phyloP scores from a whole-genome alignment of 2,113 vertebrate genomes.

The Meles meles region DNA sequence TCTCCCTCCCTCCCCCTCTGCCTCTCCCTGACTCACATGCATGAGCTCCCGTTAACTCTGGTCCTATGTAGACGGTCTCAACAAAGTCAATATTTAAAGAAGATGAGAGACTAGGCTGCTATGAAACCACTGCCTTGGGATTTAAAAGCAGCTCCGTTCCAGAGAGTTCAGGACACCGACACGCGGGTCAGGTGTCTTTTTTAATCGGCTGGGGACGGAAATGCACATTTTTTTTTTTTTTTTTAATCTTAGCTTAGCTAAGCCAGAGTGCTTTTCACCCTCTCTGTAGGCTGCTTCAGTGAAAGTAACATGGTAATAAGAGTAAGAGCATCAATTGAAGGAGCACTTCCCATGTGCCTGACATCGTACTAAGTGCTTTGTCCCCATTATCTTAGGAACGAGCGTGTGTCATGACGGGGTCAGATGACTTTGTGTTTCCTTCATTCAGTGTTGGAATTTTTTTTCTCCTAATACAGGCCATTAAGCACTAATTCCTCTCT shows the following conservation, averaged over 20 bases:
- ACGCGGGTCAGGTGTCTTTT: neutral
- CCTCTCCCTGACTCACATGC: neutral
- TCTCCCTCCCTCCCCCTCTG: neutral
- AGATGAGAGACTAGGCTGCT: neutral
- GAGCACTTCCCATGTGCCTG: neutral
- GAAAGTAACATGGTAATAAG: neutral
- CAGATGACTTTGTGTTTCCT: too few species aligned
- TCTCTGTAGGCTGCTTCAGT: neutral
- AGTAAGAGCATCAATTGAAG: neutral
- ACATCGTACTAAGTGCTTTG: neutral
- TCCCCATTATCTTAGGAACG: neutral
- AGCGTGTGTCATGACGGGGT: too few species aligned
- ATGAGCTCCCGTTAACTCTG: neutral
- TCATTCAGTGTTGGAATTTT: neutral
- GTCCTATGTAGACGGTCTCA: neutral
- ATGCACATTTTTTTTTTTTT: neutral
- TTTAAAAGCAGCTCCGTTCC: neutral
- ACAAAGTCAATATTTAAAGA: conserved; percentile 37
- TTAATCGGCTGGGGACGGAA: neutral
- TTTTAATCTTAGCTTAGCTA: neutral
- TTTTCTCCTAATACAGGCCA: neutral
- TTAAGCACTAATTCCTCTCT: neutral
- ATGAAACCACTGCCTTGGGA: neutral
- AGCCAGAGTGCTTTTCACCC: neutral
- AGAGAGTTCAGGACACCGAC: neutral